Conservation (phyloP, 2,797 vertebrate species). For the Antrozous pallidus region DNA sequence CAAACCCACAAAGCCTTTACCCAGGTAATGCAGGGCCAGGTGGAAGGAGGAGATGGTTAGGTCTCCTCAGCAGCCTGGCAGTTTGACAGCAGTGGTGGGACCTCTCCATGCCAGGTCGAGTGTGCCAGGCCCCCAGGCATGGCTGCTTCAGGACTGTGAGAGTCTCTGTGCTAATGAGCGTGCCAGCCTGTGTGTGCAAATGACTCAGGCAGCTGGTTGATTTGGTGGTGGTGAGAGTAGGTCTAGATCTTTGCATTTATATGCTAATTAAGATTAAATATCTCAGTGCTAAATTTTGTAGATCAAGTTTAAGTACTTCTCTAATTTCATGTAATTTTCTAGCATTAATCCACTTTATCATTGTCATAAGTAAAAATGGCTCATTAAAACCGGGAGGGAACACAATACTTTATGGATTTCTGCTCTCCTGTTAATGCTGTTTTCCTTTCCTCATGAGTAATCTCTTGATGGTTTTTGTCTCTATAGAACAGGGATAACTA, state of each 20-base stretch:
- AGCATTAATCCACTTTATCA: slow-evolving; percentile 87
- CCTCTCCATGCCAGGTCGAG: background rate
- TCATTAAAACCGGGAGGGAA: slow-evolving; percentile 88
- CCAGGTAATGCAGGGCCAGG: background rate
- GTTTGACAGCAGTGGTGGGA: slow-evolving; percentile 33
- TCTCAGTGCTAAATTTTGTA: slow-evolving; percentile 84
- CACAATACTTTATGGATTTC: slow-evolving; percentile 86
- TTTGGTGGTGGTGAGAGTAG: slow-evolving; percentile 68
- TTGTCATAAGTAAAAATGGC: slow-evolving; percentile 87
- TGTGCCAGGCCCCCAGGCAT: background rate
- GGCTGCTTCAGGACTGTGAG: background rate
- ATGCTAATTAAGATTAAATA: slow-evolving; percentile 88
- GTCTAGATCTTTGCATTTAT: slow-evolving; percentile 78
- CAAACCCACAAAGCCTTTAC: background rate
- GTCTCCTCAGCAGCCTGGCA: slow-evolving; percentile 39
- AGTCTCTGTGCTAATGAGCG: accelerated
- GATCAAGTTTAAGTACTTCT: slow-evolving; percentile 87
- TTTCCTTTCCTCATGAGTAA: slow-evolving; percentile 86
- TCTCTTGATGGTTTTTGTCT: slow-evolving; percentile 86
- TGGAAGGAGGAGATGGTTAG: slow-evolving; percentile 42
- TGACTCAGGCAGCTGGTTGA: slow-evolving; percentile 53
- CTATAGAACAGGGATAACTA: slow-evolving; percentile 91
- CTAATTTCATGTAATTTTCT: slow-evolving; percentile 88
- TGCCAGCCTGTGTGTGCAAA: background rate
- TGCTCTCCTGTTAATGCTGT: slow-evolving; percentile 84